Conservation (phyloP, 2,797 vertebrate genomes). For the Poeciliopsis turneri region DNA sequence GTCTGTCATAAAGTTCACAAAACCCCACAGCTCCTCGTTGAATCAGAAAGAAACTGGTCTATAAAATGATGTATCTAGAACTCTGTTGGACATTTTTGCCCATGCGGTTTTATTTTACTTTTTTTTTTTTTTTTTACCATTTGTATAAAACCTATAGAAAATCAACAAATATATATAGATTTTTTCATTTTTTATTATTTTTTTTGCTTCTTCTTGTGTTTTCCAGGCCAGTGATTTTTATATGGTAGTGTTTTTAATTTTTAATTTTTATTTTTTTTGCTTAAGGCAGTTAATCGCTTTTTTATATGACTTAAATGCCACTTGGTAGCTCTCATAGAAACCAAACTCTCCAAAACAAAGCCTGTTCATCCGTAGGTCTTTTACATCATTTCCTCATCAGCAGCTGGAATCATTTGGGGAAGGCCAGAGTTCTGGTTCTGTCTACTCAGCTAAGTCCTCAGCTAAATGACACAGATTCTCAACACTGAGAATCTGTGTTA, state of each 20-base stretch:
- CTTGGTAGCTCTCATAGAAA: background rate
- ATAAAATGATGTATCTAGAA: background rate
- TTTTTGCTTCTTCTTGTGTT: background rate
- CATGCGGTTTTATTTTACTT: background rate
- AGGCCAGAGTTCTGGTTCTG: slow-evolving; percentile 13
- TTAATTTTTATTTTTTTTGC: background rate
- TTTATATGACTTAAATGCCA: background rate
- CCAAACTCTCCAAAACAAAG: background rate
- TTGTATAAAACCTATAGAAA: background rate
- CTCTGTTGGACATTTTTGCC: background rate
- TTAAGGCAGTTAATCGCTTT: background rate
- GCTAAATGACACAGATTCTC: slow-evolving; percentile 7
- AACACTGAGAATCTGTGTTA: background rate
- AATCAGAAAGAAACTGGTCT: background rate
- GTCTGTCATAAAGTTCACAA: background rate
- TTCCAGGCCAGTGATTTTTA: background rate
- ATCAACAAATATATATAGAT: background rate
- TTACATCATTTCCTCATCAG: slow-evolving; percentile 15
- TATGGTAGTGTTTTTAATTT: background rate
- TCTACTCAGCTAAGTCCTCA: slow-evolving; percentile 12
- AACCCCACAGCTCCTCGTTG: background rate
- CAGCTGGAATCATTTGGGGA: slow-evolving; percentile 30
- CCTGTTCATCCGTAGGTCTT: background rate
- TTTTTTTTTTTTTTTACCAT: background rate
- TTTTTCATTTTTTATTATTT: background rate